Percentiles rank a stretch among this genome's conserved stretches.
Conservation (phyloP, 1,140 invertebrate genomes). For the Aphaenogaster floridana region DNA sequence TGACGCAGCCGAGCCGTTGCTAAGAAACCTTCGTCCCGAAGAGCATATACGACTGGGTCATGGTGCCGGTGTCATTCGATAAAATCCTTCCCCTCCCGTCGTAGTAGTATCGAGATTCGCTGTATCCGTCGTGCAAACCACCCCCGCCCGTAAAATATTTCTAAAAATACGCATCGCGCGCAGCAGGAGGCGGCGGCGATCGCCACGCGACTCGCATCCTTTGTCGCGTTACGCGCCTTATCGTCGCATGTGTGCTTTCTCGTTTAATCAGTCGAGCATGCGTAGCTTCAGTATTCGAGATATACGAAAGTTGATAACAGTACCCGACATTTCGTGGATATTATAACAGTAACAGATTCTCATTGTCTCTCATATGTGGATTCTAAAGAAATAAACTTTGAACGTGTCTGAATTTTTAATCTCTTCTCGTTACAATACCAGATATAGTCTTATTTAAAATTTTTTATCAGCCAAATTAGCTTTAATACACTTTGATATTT, state of each 20-base stretch:
- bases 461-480: not conserved
- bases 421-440: not conserved
- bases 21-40: slow-evolving; percentile 25
- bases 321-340: not conserved
- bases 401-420: not conserved
- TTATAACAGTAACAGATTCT: not conserved
- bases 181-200: slow-evolving; percentile 50
- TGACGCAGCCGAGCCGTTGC: slow-evolving; percentile 12
- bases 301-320: slow-evolving; percentile 13
- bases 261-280: not conserved
- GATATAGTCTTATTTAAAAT: not conserved
- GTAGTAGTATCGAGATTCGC: not conserved
- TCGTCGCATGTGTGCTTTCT: not conserved
- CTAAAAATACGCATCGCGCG: slow-evolving; percentile 66
- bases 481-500: not conserved
- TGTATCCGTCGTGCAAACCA: slow-evolving; percentile 75
- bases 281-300: not conserved
- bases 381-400: not conserved
- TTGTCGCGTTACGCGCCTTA: slow-evolving; percentile 4
- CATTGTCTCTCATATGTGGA: not conserved
- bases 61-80: slow-evolving; percentile 60
- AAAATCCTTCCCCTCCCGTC: slow-evolving; percentile 50
- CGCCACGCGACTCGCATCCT: slow-evolving; percentile 17
- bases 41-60: slow-evolving; percentile 57
- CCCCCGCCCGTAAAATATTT: slow-evolving; percentile 72